Base-by-base conservation (phyloP, 2,888 invertebrate genomes). In the Brachypterus glaber region DNA sequence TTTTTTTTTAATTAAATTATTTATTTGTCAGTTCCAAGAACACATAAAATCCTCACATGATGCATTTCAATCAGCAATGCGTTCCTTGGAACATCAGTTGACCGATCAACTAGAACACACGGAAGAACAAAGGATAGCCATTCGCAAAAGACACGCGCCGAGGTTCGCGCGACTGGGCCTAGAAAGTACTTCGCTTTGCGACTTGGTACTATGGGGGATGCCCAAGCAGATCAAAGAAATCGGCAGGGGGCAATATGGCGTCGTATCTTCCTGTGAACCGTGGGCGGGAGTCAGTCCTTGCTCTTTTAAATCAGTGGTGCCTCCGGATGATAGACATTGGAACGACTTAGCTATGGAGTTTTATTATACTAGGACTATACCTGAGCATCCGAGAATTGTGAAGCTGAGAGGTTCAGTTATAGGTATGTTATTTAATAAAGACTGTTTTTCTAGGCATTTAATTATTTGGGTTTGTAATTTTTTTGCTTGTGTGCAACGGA, bases 321-420 rank as follows among this genome's bases (percentile, higher is more conserved):
- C 90, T 1, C 84, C 86, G 1, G 90, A 91, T 60, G 88, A 88
- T 52, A 71, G 85, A 42, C 89, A 90, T 58, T 90, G 88, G 82
- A 82, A 84, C 58, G 90, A 91, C 58, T 68, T 91, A 1, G 88
- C 90, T 1, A 82, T 90, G 80, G 90, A 91, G 65, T 89, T 89
- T 70, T 88, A 86, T 62, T 89, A 89, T 54, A 88, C 89, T 33
- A 78, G 82, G 84, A 82, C 82, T 21, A 82, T 90, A 48, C 85
- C 89, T 0, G 76, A 80, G 34, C 89, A 90, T 66, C 78, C 82
- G 3, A 73, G 88, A 41, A 80, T 90, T 35, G 82, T 84, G 0
- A 76, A 74, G 11, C 69, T 89, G 30, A 65, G 76, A 37, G 90
- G 89, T 4, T 87, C 88, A 1, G 77, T 90, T 8, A 82, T n/a